Base-by-base conservation (phyloP, 1,140 invertebrate genomes). In the Drosophila kohkoa region DNA sequence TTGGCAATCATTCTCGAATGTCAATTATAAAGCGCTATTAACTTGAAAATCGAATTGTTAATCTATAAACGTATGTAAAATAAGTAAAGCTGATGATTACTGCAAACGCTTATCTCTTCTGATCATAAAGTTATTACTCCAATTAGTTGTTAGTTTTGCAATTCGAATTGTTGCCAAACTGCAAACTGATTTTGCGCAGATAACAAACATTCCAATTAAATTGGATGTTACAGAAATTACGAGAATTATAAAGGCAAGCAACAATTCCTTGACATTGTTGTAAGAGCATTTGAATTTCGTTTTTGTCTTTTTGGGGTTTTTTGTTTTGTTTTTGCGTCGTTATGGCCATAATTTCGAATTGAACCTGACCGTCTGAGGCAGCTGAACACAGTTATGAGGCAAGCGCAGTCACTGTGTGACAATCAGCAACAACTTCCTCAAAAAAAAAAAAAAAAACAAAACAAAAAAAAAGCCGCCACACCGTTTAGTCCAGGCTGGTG, bases 361-460 rank as follows among this genome's bases (percentile, higher is more conserved):
- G 83, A 87, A 87, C 82, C 82, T 87, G 82, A 87, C 82, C 82
- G 83, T 87, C 83, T 68, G 67, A 45, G 64, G 28, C 62, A 71
- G 67, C 63, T 60, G 52, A 63, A 32, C 54, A 69, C 75, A 74
- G 77, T 86, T 82, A 88, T 82, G 78, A 77, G 78, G 69, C 78
- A 65, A 79, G 68, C 67, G 30, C 69, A 65, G 38, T 64, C 30
- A 66, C 72, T 85, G 81, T 85, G 81, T 86, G 81, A 85, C 81
- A 85, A 85, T 85, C 68, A 64, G 55, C 68, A 70, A 68, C 64
- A 79, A 87, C 83, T 87, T 87, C 82, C 82, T 87, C 82, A 68
- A 82, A 80, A 8, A 32, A 32, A 8, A 2, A 38, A 38, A 85
- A 78, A 73, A 59, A 46, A 25, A 65, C n/a, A 82, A 80, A 8